Evolutionary conservation across 2,797 vertebrate species (phyloP).

Genomic region (Lemur catta): DNA sequence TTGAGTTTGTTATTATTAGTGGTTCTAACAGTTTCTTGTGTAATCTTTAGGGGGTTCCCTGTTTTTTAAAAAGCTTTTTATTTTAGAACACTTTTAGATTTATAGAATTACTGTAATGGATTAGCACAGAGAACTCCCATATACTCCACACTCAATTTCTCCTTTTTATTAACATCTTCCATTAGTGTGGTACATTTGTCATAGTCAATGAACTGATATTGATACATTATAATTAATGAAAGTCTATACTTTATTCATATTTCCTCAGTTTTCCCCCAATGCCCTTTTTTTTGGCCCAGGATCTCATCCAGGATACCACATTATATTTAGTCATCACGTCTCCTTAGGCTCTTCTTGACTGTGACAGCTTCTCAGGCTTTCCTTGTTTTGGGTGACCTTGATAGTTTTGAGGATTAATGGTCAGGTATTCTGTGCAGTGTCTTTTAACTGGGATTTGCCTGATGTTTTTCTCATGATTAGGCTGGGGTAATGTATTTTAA

Average conservation of each 20-base stretch:
- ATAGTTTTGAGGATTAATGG: conserved; percentile 5
- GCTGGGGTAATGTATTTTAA: not conserved
- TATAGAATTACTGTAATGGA: not conserved
- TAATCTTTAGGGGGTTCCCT: not conserved
- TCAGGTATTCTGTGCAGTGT: not conserved
- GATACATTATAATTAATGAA: not conserved
- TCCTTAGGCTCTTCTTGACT: conserved; percentile 12
- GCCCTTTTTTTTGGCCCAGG: not conserved
- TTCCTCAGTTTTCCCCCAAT: not conserved
- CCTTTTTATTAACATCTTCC: not conserved
- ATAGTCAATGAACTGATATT: conserved; percentile 19
- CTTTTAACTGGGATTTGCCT: not conserved
- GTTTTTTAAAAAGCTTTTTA: not conserved
- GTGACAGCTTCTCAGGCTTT: conserved; percentile 19
- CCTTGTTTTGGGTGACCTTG: conserved; percentile 7
- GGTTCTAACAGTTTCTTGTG: not conserved
- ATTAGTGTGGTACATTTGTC: not conserved
- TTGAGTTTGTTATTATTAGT: not conserved
- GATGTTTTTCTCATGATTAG: conserved; percentile 22
- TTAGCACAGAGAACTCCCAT: not conserved
- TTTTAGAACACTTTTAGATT: not conserved
- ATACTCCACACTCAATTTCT: not conserved
- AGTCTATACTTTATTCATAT: not conserved
- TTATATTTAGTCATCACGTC: not conserved
- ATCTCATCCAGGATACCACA: not conserved